Base-by-base conservation (phyloP, 2,113 vertebrate species). In the Myiozetetes cayanensis region DNA sequence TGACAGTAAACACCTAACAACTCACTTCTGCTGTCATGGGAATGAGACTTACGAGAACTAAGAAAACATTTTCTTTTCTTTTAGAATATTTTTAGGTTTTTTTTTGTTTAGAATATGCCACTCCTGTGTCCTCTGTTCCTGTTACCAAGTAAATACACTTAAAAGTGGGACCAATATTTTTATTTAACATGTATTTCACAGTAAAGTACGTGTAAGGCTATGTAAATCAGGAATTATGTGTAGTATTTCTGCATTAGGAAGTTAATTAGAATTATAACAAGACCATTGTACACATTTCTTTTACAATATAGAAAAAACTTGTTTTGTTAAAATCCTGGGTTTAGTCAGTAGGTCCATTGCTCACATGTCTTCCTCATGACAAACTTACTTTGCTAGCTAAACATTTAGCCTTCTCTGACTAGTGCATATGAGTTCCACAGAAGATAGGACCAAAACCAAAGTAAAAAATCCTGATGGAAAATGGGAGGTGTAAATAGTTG, bases 71-170 rank as follows among this genome's bases (percentile, higher is more conserved):
- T 73, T 65, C 43, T 65, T 80, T 61, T 12, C 20, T 49, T 70
- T 65, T 23, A 56, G 1, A 71, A 8, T 92, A 24, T 94, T 95
- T 94, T 90, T 90, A 62, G 2, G 61, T 8, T 91, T 18, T 94
- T 94, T 97, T 86, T 82, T 55, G 91, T 95, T 91, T 89, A 65
- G 77, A 92, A 67, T 72, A 66, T 93, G 43, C 55, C 27, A 84
- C 16, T 76, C 70, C 35, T 91, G 41, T 88, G 75, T 80, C 41
- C 28, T 66, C 35, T 85, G 27, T 94, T 90, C 53, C 76, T 96
- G 43, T 58, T 96, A 52, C 82, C 47, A n/a, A 81, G 33, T 75
- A 87, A 82, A n/a, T 72, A 65, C 44, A 77, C 44, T 83, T 67
- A 43, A 92, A 77, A 91, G 22, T 61, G 68, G 43, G 33, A 74